Conservation (phyloP, 2,888 invertebrate genomes). For the Acheta domesticus region DNA sequence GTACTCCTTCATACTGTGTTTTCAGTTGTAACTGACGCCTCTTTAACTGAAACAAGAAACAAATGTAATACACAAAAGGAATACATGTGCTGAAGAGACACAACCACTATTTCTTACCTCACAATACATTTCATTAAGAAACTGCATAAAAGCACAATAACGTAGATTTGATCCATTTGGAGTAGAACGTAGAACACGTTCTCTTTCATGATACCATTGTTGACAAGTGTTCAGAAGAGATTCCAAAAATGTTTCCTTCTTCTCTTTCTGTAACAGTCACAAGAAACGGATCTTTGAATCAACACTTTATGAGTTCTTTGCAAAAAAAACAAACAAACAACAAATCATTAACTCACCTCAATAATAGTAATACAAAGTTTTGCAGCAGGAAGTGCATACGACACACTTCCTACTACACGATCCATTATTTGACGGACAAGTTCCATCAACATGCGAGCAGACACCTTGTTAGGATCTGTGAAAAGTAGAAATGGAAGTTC, state of each 20-base stretch:
- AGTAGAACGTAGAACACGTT: slow-evolving; percentile 55
- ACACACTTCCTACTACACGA: slow-evolving; percentile 73
- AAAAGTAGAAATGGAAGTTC: slow-evolving; percentile 24
- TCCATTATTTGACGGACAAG: slow-evolving; percentile 76
- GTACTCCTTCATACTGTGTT: slow-evolving; percentile 57
- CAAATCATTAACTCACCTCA: slow-evolving; percentile 51
- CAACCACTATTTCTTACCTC: slow-evolving; percentile 48
- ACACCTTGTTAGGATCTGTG: slow-evolving; percentile 72
- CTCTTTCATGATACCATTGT: slow-evolving; percentile 84
- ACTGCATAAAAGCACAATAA: slow-evolving; percentile 80
- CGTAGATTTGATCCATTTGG: slow-evolving; percentile 61
- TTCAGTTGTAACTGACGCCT: slow-evolving; percentile 60
- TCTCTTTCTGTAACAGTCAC: slow-evolving; percentile 61
- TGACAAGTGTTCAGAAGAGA: slow-evolving; percentile 84
- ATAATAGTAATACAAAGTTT: slow-evolving; percentile 82
- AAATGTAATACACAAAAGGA: background rate
- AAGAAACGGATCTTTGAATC: background rate
- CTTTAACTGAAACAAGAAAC: slow-evolving; percentile 57
- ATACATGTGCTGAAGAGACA: background rate
- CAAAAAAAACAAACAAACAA: no score
- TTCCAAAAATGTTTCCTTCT: slow-evolving; percentile 83
- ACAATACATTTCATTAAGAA: slow-evolving; percentile 86
- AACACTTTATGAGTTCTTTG: no score
- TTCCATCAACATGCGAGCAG: slow-evolving; percentile 75
- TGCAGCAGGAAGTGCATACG: slow-evolving; percentile 78